Conservation (phyloP, 1,140 invertebrate species). For the Mesaphorura yosii region DNA sequence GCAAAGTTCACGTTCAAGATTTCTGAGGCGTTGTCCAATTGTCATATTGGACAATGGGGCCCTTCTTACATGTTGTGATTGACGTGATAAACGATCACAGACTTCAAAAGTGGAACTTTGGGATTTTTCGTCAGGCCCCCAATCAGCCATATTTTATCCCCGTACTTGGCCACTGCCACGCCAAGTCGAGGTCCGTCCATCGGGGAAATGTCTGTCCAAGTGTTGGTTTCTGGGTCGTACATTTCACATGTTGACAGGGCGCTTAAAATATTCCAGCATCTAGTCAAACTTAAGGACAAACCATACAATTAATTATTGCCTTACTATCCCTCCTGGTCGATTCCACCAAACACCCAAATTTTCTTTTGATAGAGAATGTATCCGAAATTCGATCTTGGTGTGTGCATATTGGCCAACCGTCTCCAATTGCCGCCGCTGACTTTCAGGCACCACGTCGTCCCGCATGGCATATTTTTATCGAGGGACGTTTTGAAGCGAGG, state of each 20-base stretch:
- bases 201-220: neutral
- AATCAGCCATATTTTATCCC: neutral
- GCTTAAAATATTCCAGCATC: neutral
- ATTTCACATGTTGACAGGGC: neutral
- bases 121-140: neutral
- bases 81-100: neutral
- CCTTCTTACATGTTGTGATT: neutral
- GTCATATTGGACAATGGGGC: neutral
- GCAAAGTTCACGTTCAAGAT: neutral
- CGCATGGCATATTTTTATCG: neutral
- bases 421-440: neutral
- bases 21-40: neutral
- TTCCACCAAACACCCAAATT: conserved; percentile 6
- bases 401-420: neutral
- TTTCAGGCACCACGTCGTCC: neutral
- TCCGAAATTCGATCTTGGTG: neutral
- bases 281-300: neutral
- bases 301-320: neutral
- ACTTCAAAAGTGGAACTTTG: neutral
- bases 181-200: conserved; percentile 1
- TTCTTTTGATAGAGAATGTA: neutral
- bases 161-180: neutral
- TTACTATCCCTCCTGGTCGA: neutral
- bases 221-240: neutral
- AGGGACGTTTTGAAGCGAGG: neutral